These are phyloP conservation scores for Pseudomyrmex flavicornis DNA, from an alignment of 1,140 invertebrate genomes.

Conservation along the genomic window DNA sequence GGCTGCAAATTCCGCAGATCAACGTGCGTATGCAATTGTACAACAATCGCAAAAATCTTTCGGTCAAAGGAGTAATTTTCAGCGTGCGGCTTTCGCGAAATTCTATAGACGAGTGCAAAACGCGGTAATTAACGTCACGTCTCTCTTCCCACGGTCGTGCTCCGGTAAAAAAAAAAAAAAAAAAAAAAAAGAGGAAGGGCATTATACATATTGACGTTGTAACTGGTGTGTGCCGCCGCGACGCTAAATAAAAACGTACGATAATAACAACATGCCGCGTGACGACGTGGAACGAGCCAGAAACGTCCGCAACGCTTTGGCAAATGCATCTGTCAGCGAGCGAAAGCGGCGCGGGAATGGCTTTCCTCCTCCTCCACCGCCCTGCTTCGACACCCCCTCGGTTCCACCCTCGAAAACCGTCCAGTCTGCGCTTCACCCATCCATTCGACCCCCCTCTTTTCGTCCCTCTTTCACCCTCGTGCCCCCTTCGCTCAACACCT, in stretches of 20 bases:
- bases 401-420: slow-evolving; percentile 64
- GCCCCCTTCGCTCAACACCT: slow-evolving; percentile 54
- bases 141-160: not conserved
- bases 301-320: slow-evolving; percentile 77
- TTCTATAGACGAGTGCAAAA: not conserved
- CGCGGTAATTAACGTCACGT: not conserved
- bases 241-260: slow-evolving; percentile 75
- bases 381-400: slow-evolving; percentile 35
- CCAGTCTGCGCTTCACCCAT: slow-evolving; percentile 65
- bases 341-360: slow-evolving; percentile 79
- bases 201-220: slow-evolving; percentile 46
- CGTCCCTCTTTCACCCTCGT: slow-evolving; percentile 42
- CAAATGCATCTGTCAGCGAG: slow-evolving; percentile 82
- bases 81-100: slow-evolving; percentile 1
- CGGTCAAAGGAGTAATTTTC: not conserved
- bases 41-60: slow-evolving; percentile 2
- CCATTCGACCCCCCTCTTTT: slow-evolving; percentile 63
- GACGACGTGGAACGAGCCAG: slow-evolving; percentile 72
- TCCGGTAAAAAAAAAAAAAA: slow-evolving; percentile 33
- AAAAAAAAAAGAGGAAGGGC: too few relatives aligned
- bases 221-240: slow-evolving; percentile 45
- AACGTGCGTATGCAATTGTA: not conserved
- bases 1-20: not conserved
- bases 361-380: slow-evolving; percentile 70
- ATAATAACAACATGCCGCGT: slow-evolving; percentile 74